Conservation (phyloP, 2,113 vertebrate species). For the Notothenia rossii region DNA sequence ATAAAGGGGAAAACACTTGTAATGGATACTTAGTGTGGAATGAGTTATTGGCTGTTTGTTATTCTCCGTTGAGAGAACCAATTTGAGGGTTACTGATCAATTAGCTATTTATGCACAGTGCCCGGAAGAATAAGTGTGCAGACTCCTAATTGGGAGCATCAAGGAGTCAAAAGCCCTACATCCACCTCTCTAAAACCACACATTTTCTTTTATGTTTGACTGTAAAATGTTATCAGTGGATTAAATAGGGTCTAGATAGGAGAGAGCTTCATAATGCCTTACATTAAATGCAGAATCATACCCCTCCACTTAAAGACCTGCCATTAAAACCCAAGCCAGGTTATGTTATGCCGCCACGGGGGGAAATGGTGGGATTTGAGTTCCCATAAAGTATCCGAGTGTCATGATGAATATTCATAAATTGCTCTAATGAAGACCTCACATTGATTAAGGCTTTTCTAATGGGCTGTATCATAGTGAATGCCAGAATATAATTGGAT, state of each 20-base stretch:
- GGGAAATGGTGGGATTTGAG: constrained; percentile 50
- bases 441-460: constrained; percentile 78
- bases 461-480: constrained; percentile 71
- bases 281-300: constrained; percentile 42
- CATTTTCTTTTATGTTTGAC: constrained; percentile 22
- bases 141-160: constrained; percentile 35
- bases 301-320: constrained; percentile 45
- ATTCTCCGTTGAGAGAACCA: constrained; percentile 70
- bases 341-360: constrained; percentile 63
- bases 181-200: constrained; percentile 24
- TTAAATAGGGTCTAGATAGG: constrained; percentile 43
- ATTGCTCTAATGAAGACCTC: constrained; percentile 78
- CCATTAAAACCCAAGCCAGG: constrained; percentile 58
- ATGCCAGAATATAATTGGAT: constrained; percentile 79
- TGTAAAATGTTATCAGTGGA: constrained; percentile 41
- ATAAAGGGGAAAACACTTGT: constrained; percentile 54
- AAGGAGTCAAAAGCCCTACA: constrained; percentile 34
- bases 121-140: constrained; percentile 30
- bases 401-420: constrained; percentile 79
- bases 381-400: constrained; percentile 65
- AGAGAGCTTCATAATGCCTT: constrained; percentile 38
- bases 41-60: constrained; percentile 78
- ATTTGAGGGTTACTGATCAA: constrained; percentile 75
- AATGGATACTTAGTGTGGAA: constrained; percentile 60
- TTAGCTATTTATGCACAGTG: constrained; percentile 68